phyloP scores from a whole-genome alignment of 2,113 vertebrate genomes.

The Vulpes vulpes region DNA sequence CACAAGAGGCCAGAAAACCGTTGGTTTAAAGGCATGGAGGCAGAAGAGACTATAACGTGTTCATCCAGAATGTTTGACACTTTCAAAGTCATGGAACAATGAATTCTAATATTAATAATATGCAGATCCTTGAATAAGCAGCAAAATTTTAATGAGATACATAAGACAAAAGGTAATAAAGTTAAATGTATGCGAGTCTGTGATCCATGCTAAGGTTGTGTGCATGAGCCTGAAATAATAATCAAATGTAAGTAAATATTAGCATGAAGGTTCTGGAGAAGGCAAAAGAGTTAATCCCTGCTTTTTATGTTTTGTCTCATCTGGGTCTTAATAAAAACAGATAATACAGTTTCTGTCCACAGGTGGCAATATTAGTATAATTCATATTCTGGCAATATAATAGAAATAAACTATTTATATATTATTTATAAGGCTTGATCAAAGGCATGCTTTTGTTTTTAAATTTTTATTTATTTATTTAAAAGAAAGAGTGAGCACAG shows the following conservation, averaged over 20 bases:
- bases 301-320: neutral
- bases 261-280: neutral
- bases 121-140: constrained; percentile 60
- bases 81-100: neutral
- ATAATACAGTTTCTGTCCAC: neutral
- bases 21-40: neutral
- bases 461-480: no score
- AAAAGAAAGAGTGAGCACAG: no score
- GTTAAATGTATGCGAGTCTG: constrained; percentile 43
- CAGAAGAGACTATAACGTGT: neutral
- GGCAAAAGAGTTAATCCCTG: neutral
- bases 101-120: constrained; percentile 41
- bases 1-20: neutral
- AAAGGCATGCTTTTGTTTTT: neutral
- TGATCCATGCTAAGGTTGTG: constrained; percentile 22
- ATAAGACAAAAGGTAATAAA: constrained; percentile 63
- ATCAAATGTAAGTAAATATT: constrained; percentile 44
- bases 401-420: constrained; percentile 10
- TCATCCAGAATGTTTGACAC: neutral
- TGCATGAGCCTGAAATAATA: constrained; percentile 34
- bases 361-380: constrained; percentile 37
- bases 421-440: constrained; percentile 47
- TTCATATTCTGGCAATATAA: constrained; percentile 10
- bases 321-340: constrained; percentile 38
- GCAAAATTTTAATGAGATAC: constrained; percentile 62